Percentiles rank a stretch among this genome's conserved stretches.
phyloP scores from a whole-genome alignment of 2,113 vertebrate genomes.

The Odontesthes bonariensis region DNA sequence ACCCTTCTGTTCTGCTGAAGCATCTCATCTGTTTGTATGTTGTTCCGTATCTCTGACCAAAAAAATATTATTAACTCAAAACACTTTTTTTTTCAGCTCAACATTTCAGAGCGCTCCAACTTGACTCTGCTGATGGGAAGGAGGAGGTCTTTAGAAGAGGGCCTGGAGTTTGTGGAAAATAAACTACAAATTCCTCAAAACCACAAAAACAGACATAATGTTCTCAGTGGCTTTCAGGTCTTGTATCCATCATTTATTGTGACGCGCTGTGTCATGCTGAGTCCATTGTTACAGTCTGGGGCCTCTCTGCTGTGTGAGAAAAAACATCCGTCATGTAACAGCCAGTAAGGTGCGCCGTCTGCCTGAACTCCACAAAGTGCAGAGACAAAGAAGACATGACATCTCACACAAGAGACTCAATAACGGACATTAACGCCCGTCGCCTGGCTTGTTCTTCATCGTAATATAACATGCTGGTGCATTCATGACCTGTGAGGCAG shows the following conservation, averaged over 20 bases:
- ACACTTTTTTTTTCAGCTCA: constrained; percentile 42
- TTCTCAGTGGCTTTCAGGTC: constrained; percentile 61
- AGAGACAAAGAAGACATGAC: constrained; percentile 36
- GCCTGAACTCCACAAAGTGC: constrained; percentile 20
- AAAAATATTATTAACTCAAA: constrained; percentile 42
- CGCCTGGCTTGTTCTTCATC: constrained; percentile 10
- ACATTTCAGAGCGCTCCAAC: constrained; percentile 18
- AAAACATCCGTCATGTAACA: constrained; percentile 51
- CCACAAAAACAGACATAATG: constrained; percentile 58
- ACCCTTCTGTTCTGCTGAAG: constrained; percentile 50
- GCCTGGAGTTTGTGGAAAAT: constrained; percentile 33
- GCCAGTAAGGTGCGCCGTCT: constrained; percentile 41
- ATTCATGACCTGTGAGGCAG: neutral
- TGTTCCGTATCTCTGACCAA: constrained; percentile 36
- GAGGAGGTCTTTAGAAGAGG: neutral
- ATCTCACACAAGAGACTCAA: constrained; percentile 25
- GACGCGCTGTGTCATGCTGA: constrained; percentile 53
- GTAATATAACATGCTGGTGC: constrained; percentile 12
- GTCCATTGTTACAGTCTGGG: constrained; percentile 57
- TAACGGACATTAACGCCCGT: constrained; percentile 14
- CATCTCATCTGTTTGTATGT: constrained; percentile 59
- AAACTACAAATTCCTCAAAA: constrained; percentile 61
- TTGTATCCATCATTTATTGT: constrained; percentile 67
- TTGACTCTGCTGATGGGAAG: constrained; percentile 13
- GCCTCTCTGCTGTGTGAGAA: constrained; percentile 55